These are phyloP conservation scores for Takifugu rubripes DNA, from an alignment of 2,797 vertebrate genomes.

Conservation along the genomic window DNA sequence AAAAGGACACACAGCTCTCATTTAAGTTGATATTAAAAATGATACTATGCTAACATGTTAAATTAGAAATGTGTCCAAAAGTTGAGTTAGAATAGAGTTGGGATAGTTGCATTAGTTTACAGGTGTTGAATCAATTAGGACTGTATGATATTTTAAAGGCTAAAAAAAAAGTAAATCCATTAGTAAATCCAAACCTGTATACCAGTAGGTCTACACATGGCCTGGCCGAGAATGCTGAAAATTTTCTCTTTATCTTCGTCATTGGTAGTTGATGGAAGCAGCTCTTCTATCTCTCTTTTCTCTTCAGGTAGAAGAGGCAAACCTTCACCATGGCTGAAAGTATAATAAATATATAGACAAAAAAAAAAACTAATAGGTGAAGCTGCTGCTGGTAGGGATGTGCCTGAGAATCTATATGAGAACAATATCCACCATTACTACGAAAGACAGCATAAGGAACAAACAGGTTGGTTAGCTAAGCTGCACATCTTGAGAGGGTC, in stretches of 20 bases:
- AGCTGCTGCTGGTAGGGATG: no score
- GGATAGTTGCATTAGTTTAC: no score
- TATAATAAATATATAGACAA: background rate
- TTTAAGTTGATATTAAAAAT: no score
- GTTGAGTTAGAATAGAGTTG: no score
- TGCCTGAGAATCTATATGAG: background rate
- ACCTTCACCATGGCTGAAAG: conserved; percentile 91
- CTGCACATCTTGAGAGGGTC: background rate
- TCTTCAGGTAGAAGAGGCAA: conserved; percentile 89
- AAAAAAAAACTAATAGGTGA: background rate
- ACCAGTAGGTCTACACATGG: conserved; percentile 94
- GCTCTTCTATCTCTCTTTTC: conserved; percentile 89
- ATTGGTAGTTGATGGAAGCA: conserved; percentile 84
- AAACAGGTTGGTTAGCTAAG: background rate
- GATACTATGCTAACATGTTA: no score
- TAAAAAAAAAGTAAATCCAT: no score
- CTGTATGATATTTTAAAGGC: background rate
- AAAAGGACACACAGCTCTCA: no score
- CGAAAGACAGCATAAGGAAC: background rate
- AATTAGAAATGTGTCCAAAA: no score
- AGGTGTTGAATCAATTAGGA: no score
- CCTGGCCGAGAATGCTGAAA: conserved; percentile 96
- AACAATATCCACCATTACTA: background rate
- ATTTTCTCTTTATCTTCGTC: conserved; percentile 92
- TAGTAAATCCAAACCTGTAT: conserved; percentile 81